Percentiles rank a stretch among this genome's conserved stretches.
Evolutionary conservation across 2,113 vertebrate species (phyloP).

Genomic region (Istiophorus platypterus): DNA sequence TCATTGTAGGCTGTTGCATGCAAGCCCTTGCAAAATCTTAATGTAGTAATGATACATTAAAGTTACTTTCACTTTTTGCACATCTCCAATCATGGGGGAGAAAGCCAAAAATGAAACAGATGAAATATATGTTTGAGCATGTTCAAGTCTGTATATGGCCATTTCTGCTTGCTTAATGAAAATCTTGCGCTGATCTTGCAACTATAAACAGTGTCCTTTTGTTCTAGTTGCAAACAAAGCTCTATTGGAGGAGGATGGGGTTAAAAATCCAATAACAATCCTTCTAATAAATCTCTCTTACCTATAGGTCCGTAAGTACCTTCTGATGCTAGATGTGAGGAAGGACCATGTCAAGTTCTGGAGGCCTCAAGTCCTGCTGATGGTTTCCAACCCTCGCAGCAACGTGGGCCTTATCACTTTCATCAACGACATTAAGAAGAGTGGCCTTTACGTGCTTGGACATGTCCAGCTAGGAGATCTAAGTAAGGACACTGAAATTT

Average conservation of each 20-base stretch:
- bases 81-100: no score
- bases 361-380: constrained; percentile 94
- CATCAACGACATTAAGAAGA: constrained; percentile 98
- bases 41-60: constrained; percentile 1
- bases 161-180: not conserved
- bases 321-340: constrained; percentile 95
- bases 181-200: not conserved
- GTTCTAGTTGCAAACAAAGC: no score
- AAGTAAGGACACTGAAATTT: constrained; percentile 81
- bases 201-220: no score
- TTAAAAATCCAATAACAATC: not conserved
- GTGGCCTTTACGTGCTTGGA: constrained; percentile 95
- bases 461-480: constrained; percentile 94
- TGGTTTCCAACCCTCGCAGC: constrained; percentile 93
- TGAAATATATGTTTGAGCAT: no score
- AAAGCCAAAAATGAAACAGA: no score
- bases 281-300: not conserved
- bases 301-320: constrained; percentile 93
- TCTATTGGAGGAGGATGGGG: no score
- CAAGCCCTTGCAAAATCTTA: constrained; percentile 13
- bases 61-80: constrained; percentile 12
- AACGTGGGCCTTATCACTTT: constrained; percentile 91
- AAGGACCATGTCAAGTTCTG: constrained; percentile 99
- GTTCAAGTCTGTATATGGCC: not conserved
- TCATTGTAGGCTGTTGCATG: constrained; percentile 1